Evolutionary conservation across 2,113 vertebrate genomes (phyloP), one percentile per base, ranked within the genome.

Genomic region (Pelecanus crispus): DNA sequence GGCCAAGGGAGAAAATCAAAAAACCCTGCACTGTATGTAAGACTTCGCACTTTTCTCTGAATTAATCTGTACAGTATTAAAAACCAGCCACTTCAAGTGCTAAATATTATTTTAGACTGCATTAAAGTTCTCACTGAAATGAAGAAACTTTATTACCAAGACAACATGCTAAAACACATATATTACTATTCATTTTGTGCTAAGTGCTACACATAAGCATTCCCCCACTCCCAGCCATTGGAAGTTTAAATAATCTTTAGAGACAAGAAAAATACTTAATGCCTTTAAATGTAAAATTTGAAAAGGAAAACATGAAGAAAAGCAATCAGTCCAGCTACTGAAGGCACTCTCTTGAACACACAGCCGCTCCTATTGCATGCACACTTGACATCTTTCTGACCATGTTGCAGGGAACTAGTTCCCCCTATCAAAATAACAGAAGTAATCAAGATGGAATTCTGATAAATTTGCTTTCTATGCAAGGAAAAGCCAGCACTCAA

Each of bases 181-280:
- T 3, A 61, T 31, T 49, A 31, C 29, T 50, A 78, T 7, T 81
- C 2, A 32, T 73, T 82, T 24, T 58, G 21, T 53, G 29, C 18
- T 7, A 91, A 56, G 7, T 28, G 34, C 14, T 75, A 77, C n/a
- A 80, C 5, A 13, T 25, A 91, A 53, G 17, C 19, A 6, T 24
- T 75, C 11, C 47, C 8, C 12, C 9, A 13, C 11, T 36, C 12
- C 16, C 10, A 72, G 20, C 1, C 6, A 1, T 0, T n/a, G 6
- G 11, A 80, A 63, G 20, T 34, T 77, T 47, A 63, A 81, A 72
- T 61, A 49, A 53, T 26, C 17, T 82, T 82, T 7, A 59, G 16
- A 79, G 4, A 65, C 21, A 73, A 5, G 5, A 82, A 71, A 83
- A 79, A 58, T 32, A 55, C 4, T 81, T 63, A 74, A 77, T 9